Conservation (phyloP, 2,797 vertebrate species). For the Gorsachius magnificus region DNA sequence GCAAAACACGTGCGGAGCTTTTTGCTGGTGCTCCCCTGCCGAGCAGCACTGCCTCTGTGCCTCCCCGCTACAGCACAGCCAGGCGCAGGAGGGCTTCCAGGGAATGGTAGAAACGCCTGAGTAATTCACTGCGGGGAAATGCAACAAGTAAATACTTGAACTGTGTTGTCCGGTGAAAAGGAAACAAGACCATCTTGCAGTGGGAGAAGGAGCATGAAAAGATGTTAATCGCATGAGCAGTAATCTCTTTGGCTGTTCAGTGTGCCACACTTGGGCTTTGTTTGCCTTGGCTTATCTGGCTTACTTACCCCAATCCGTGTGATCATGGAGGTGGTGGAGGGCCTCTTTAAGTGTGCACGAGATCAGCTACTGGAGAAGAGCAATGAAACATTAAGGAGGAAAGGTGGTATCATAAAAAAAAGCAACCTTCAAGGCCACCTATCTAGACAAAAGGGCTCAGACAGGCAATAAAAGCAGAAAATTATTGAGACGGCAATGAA, state of each 20-base stretch:
- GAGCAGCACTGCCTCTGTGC: background rate
- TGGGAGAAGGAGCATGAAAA: slow-evolving; percentile 46
- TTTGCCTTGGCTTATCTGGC: slow-evolving; percentile 67
- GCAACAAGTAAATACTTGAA: slow-evolving; percentile 62
- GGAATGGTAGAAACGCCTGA: background rate
- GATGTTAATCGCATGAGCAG: slow-evolving; percentile 64
- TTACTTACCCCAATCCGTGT: slow-evolving; percentile 47
- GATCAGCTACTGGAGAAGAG: slow-evolving; percentile 42
- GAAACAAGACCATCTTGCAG: slow-evolving; percentile 63
- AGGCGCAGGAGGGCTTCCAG: background rate
- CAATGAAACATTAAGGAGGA: slow-evolving; percentile 33
- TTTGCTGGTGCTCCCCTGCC: background rate
- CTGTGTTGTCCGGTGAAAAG: slow-evolving; percentile 52
- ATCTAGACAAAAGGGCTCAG: slow-evolving; percentile 41
- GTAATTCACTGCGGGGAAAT: slow-evolving; percentile 23
- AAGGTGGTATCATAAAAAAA: slow-evolving; percentile 17
- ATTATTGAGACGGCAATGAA: slow-evolving; percentile 36
- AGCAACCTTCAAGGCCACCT: slow-evolving; percentile 43
- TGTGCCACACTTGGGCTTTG: slow-evolving; percentile 60
- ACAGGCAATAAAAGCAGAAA: slow-evolving; percentile 50
- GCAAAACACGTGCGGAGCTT: background rate
- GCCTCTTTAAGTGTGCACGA: slow-evolving; percentile 15
- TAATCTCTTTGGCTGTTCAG: slow-evolving; percentile 67
- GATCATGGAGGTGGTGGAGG: slow-evolving; percentile 27
- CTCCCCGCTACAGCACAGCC: background rate